Base-by-base conservation (phyloP, 1,140 invertebrate species). In the Lepeophtheirus salmonis region DNA sequence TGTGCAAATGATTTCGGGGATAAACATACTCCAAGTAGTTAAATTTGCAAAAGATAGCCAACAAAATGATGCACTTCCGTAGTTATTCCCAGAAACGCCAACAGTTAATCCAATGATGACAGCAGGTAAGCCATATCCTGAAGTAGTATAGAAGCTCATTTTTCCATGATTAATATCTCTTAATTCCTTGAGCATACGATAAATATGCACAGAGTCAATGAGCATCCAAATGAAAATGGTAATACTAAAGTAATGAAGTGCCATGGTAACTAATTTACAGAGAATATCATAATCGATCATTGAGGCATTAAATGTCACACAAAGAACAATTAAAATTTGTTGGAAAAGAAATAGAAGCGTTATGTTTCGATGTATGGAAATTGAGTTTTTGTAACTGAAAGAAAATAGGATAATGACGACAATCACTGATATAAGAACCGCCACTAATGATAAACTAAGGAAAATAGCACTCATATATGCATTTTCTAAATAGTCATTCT, bases 91-190 rank as follows among this genome's bases (percentile, higher is more conserved):
- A 50, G 89, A 76, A 0, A 96, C 86, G 0, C 89, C 89, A 16
- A 94, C 86, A 20, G 89, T 82, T 3, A 96, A 73, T 41, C 86
- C 86, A 3, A 95, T 86, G 51, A 92, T 81, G 25, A 96, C 80
- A 2, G 89, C 89, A 2, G 91, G 91, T 50, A 89, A 77, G n/a
- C 86, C 89, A 68, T 95, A 97, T 4, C 89, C 91, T 66, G 90
- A 77, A n/a, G 88, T 83, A 67, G 91, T 89, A 69, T 95, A 96
- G 69, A 92, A 89, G 60, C 86, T 78, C 80, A 95, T 90, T 26
- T 83, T 83, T 0, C 89, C 91, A 68, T 92, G 86, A 74, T 97
- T 96, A 14, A 97, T 89, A 69, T 95, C 89, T 10, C 90, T 77
- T 76, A 97, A 83, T 73, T 96, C 91, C 0, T 89, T 91, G 48